Base-by-base conservation (phyloP, 2,797 vertebrate genomes). In the Acomys russatus region DNA sequence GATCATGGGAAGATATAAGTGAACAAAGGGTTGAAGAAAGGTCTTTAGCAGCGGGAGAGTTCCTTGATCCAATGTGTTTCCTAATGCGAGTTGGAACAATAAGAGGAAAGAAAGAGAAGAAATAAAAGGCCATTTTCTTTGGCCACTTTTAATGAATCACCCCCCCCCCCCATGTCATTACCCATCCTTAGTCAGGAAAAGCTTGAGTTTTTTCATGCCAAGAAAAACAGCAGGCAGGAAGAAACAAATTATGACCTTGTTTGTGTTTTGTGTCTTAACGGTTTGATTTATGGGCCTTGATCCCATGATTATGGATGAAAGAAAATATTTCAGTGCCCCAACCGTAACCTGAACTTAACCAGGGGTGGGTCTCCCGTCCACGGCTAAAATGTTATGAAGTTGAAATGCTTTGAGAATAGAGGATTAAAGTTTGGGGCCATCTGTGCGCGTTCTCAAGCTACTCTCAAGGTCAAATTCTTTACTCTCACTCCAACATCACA, bases 191-290 rank as follows among this genome's bases (percentile, higher is more conserved):
- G 87, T 94, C 98, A 98, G 98, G 98, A 98, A 98, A 97, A 98
- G 96, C 92, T 96, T 87, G 94, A 96, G 88, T 91, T 95, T 94
- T 98, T 80, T 11, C 11, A 0, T 80, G 98, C 98, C 98, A 98
- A 98, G 92, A 96, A 90, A 97, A 98, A 98, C 98, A 97, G 56
- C 17, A 94, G 92, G 80, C 98, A 98, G 98, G 98, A 98, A 99
- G 97, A 97, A 97, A 98, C 98, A 96, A 95, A 98, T 92, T 96
- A 94, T 49, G 94, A 96, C 35, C 11, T 0, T 95, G 97, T 98
- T 98, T 97, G 97, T 98, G 97, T 98, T 96, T 95, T 97, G 94
- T 78, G 91, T 96, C 97, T 94, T 85, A 92, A 94, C 92, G 84
- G 9, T 22, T 15, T 97, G 98, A 98, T 98, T 98, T 98, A 98